phyloP scores from a whole-genome alignment of 2,888 invertebrate genomes.

The Poecilus cupreus region DNA sequence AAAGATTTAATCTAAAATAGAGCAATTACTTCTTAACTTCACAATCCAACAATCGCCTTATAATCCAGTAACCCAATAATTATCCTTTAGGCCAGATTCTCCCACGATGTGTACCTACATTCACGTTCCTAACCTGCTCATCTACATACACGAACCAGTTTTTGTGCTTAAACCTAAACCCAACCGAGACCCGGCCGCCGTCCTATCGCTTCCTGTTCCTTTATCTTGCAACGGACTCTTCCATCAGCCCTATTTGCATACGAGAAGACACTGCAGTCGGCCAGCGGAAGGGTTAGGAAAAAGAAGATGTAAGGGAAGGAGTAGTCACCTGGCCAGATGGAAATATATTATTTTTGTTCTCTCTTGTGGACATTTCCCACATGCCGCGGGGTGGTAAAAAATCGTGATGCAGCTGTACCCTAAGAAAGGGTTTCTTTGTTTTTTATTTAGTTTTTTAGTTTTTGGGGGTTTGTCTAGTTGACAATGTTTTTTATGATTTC shows the following conservation, averaged over 20 bases:
- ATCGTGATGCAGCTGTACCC: slow-evolving; percentile 63
- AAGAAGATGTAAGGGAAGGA: neutral
- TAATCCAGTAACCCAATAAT: slow-evolving; percentile 32
- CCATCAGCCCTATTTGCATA: slow-evolving; percentile 64
- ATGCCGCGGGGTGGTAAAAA: slow-evolving; percentile 62
- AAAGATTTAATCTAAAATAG: slow-evolving; percentile 17
- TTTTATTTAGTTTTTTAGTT: slow-evolving; percentile 26
- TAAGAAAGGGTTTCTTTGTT: slow-evolving; percentile 35
- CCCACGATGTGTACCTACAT: slow-evolving; percentile 53
- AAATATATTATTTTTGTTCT: slow-evolving; percentile 61
- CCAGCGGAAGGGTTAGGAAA: neutral
- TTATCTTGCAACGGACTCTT: slow-evolving; percentile 61
- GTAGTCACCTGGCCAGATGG: slow-evolving; percentile 48
- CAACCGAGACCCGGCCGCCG: too few relatives aligned
- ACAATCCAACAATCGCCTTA: neutral
- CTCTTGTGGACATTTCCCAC: slow-evolving; percentile 65
- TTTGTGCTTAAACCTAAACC: slow-evolving; percentile 61
- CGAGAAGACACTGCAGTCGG: slow-evolving; percentile 57
- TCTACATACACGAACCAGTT: slow-evolving; percentile 60
- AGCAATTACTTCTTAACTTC: slow-evolving; percentile 31
- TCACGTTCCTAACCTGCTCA: slow-evolving; percentile 32
- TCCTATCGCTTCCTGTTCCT: slow-evolving; percentile 63
- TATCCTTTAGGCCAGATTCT: slow-evolving; percentile 41
- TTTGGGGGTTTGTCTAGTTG: neutral
- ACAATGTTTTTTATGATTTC: slow-evolving; percentile 20